These are phyloP conservation scores for Pseudolaguvia tuberculata DNA, from an alignment of 2,113 vertebrate species.

Conservation along the genomic window DNA sequence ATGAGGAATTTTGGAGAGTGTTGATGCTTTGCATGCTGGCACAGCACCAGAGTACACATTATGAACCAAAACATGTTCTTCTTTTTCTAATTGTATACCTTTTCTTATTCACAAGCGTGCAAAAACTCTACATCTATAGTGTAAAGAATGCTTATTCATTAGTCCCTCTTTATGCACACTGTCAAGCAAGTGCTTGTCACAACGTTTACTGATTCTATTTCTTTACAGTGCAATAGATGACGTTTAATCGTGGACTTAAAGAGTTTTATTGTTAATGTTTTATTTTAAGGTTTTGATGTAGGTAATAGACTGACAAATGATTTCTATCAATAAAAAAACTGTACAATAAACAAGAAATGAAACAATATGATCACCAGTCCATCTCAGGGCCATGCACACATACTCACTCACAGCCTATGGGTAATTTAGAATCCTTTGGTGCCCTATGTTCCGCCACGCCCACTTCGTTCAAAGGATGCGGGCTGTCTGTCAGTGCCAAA, in stretches of 20 bases:
- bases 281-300: neutral
- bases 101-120: constrained; percentile 1
- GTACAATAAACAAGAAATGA: too few relatives aligned
- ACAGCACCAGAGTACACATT: constrained; percentile 1
- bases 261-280: neutral
- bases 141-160: constrained; percentile 24
- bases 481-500: too few relatives aligned
- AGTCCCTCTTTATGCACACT: constrained; percentile 6
- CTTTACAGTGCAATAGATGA: constrained; percentile 3
- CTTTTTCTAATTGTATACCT: constrained; percentile 2
- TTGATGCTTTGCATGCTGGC: neutral
- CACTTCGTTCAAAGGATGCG: too few relatives aligned
- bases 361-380: neutral
- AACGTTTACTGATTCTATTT: constrained; percentile 10
- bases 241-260: neutral
- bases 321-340: neutral
- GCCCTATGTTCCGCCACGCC: too few relatives aligned
- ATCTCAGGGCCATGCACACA: too few relatives aligned
- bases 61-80: neutral
- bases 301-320: neutral
- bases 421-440: too few relatives aligned
- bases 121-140: constrained; percentile 25
- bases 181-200: constrained; percentile 20
- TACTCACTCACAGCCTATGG: too few relatives aligned
- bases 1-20: constrained; percentile 6